Conservation (phyloP, 2,113 vertebrate species). For the Sylvietta virens region DNA sequence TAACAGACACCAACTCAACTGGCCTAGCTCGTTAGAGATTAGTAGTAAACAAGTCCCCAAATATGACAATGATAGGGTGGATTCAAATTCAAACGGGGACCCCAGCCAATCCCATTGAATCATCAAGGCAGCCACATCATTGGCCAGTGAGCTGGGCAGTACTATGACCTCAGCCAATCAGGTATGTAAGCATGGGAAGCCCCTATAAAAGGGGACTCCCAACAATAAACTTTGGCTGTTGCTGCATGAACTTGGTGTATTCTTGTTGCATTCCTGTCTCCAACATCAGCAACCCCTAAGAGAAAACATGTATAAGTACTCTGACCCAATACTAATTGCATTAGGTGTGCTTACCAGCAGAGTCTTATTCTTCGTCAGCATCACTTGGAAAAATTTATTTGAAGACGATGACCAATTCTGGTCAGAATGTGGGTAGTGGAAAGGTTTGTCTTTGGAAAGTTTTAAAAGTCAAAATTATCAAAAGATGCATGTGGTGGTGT, state of each 20-base stretch:
- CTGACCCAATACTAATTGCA: constrained; percentile 8
- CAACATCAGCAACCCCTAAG: background rate
- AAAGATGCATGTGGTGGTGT: too few species aligned
- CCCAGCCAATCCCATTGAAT: background rate
- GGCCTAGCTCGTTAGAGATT: background rate
- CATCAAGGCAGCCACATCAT: background rate
- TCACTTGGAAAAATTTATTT: background rate
- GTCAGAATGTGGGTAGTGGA: background rate
- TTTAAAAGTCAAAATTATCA: background rate
- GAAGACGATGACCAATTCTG: background rate
- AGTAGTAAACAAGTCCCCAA: background rate
- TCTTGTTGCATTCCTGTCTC: background rate
- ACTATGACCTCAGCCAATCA: background rate
- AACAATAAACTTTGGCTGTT: background rate
- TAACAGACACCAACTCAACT: background rate
- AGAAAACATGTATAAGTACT: constrained; percentile 41
- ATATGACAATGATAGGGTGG: background rate
- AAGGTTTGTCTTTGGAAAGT: background rate
- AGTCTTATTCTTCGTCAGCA: background rate
- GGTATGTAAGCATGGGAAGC: background rate
- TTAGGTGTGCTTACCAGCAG: background rate
- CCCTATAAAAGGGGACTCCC: background rate
- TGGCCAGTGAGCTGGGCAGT: background rate
- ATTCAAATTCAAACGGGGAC: background rate
- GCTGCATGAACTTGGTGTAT: background rate